A percentile compares a stretch with the other conserved stretches of the same genome.
These are phyloP conservation scores for Actenoides hombroni DNA, from an alignment of 2,113 vertebrate species.

Conservation along the genomic window DNA sequence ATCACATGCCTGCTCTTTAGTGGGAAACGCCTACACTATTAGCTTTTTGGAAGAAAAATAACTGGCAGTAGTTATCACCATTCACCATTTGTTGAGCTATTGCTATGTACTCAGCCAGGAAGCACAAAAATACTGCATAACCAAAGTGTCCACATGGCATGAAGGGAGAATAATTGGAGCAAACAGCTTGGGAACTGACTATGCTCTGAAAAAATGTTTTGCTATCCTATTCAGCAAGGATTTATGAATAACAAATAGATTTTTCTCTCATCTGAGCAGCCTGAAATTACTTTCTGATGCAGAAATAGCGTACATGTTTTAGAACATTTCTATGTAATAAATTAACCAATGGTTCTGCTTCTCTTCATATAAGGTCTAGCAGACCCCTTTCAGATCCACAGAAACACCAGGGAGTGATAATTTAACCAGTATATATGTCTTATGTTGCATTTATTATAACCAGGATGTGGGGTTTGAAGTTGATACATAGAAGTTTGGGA, in stretches of 20 bases:
- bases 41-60: background rate
- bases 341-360: background rate
- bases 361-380: background rate
- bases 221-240: background rate
- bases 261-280: background rate
- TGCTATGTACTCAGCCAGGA: background rate
- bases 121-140: background rate
- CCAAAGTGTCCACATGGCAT: background rate
- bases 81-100: background rate
- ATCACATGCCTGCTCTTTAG: background rate
- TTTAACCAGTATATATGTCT: background rate
- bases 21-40: background rate
- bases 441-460: background rate
- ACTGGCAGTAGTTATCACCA: background rate
- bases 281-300: constrained; percentile 1
- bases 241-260: constrained; percentile 41
- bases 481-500: background rate
- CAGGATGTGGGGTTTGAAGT: background rate
- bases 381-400: background rate
- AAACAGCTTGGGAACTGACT: constrained; percentile 13
- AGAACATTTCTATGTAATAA: background rate
- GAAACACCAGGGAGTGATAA: background rate
- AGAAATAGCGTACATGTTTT: background rate
- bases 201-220: constrained; percentile 1
- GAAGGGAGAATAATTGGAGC: background rate